phyloP scores from a whole-genome alignment of 2,797 vertebrate species.

The Arremon aurantiirostris region DNA sequence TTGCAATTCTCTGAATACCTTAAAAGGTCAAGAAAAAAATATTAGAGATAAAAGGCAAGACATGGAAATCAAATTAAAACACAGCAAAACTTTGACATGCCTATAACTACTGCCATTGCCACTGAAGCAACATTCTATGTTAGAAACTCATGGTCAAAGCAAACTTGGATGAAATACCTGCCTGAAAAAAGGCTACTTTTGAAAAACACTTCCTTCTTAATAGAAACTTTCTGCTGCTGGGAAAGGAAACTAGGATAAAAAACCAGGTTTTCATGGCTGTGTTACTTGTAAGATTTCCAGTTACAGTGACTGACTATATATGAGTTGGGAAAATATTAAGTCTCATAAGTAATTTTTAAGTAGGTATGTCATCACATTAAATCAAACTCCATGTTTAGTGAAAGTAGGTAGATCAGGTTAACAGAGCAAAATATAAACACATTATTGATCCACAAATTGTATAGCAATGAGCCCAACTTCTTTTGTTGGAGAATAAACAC shows the following conservation, averaged over 20 bases:
- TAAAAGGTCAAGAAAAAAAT: constrained; percentile 6
- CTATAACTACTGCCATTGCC: background rate
- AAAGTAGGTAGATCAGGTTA: background rate
- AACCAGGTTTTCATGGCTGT: rapidly evolving
- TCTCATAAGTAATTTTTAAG: background rate
- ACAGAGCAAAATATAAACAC: background rate
- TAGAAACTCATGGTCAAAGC: background rate
- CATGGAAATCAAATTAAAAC: background rate
- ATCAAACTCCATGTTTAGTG: background rate
- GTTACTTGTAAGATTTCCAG: background rate
- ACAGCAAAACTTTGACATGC: rapidly evolving
- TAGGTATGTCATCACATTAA: background rate
- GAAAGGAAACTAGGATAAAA: background rate
- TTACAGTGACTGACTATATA: background rate
- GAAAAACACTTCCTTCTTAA: background rate
- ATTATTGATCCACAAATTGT: background rate
- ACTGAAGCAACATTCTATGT: background rate
- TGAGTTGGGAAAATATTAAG: background rate
- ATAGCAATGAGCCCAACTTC: background rate
- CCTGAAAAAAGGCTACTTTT: background rate
- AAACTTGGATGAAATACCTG: background rate
- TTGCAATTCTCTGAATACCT: constrained; percentile 75
- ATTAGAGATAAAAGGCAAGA: background rate
- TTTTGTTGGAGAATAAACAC: background rate
- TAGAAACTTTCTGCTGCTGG: background rate